Evolutionary conservation across 2,113 vertebrate species (phyloP), one percentile per base, ranked within the genome.

Genomic region (Candoia aspera): DNA sequence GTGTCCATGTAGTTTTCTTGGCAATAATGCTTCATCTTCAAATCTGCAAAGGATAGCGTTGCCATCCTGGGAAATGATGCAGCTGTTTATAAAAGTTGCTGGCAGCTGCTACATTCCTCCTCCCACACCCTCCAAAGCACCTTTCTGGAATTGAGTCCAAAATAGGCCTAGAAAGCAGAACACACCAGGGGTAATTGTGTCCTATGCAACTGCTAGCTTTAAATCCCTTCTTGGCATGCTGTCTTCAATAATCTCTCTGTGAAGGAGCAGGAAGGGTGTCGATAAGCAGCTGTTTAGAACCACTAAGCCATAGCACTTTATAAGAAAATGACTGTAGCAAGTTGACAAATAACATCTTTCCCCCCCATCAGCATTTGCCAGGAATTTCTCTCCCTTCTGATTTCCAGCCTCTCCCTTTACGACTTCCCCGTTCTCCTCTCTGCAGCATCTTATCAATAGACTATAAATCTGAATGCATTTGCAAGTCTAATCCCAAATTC

Each of bases 381-480:
- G n/a, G 59, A 42, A 33, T 89, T 68, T 87, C 37, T 53, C 53
- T 94, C 89, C n/a, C 42, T 12, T 54, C 23, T 33, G 19, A 37
- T 62, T 93, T 95, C 93, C 90, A 92, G 46, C 92, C 88, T 94
- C 90, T 26, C 8, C 91, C 94, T 91, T 90, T n/a, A 94, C 10
- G 42, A 57, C 64, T 93, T 95, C 46, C 29, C 73, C 84, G 6
- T 90, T 93, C 49, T 46, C n/a, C 92, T 93, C 90, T 93, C 90
- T 89, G 23, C 15, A 73, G 24, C 87, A 88, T 93, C 93, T 92
- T 92, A 91, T 91, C 94, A 96, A 96, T 6, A 94, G 84, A 95
- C 8, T 59, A 86, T 91, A 97, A 96, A 93, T 95, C 94, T 92
- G 90, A 73, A 49, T 92, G 53, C 86, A 93, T 96, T 97, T 97